Conservation (phyloP, 2,888 invertebrate genomes). For the Lithosia quadra region DNA sequence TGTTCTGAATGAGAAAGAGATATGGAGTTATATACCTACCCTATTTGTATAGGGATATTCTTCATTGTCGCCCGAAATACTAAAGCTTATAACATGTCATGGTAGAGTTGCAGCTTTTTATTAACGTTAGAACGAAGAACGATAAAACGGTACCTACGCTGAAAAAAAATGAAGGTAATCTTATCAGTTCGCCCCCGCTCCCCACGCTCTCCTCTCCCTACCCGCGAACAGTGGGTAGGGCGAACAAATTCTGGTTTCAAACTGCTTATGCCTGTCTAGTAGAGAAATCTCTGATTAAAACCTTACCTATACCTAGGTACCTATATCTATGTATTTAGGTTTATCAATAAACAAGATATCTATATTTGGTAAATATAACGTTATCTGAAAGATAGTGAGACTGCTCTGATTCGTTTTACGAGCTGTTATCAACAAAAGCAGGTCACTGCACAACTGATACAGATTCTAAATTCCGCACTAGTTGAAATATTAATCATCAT, state of each 20-base stretch:
- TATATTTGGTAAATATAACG: background rate
- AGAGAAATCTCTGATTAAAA: background rate
- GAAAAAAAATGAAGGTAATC: no score
- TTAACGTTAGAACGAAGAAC: no score
- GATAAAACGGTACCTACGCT: no score
- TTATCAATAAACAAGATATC: conserved; percentile 1
- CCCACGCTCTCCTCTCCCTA: no score
- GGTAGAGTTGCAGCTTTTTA: no score
- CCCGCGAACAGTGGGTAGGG: background rate
- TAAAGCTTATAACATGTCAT: no score
- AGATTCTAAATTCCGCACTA: conserved; percentile 15
- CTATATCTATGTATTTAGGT: background rate
- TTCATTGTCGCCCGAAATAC: no score
- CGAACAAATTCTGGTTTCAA: background rate
- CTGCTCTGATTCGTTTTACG: conserved; percentile 8
- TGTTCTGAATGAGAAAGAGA: no score
- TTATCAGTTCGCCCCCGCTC: no score
- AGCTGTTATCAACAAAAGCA: conserved; percentile 23
- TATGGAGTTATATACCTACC: no score
- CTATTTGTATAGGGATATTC: no score
- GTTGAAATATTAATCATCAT: background rate
- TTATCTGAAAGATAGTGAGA: conserved; percentile 8
- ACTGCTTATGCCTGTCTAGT: background rate
- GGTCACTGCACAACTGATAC: conserved; percentile 30
- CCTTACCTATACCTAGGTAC: background rate